phyloP scores from a whole-genome alignment of 2,797 vertebrate genomes.

The Acanthurus tractus region DNA sequence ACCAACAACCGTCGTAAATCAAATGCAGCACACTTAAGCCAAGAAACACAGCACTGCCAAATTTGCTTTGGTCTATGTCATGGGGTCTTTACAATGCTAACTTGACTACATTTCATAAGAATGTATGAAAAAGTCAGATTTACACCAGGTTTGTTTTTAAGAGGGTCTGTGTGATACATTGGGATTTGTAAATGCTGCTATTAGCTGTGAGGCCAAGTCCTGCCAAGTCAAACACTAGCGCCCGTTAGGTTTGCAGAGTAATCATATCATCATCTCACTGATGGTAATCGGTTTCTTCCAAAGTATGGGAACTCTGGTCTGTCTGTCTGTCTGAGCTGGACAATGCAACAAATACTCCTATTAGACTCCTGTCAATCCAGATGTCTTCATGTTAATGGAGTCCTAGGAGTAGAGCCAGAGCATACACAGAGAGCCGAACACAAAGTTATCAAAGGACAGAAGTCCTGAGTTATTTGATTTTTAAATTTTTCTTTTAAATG shows the following conservation, averaged over 20 bases:
- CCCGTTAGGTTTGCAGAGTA: constrained; percentile 58
- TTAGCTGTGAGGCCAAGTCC: constrained; percentile 56
- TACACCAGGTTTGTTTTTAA: constrained; percentile 64
- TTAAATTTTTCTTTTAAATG: not conserved
- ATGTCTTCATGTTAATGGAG: constrained; percentile 49
- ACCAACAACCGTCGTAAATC: constrained; percentile 35
- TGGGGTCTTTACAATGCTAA: constrained; percentile 23
- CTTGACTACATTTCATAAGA: constrained; percentile 29
- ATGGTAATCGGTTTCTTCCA: constrained; percentile 47
- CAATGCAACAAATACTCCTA: constrained; percentile 37
- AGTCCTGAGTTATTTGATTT: not conserved
- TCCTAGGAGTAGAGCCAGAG: constrained; percentile 30
- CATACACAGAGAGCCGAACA: constrained; percentile 1
- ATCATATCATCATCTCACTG: constrained; percentile 69
- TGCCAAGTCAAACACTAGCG: constrained; percentile 74
- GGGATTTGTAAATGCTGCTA: constrained; percentile 59
- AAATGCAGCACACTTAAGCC: constrained; percentile 16
- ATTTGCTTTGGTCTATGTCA: constrained; percentile 35
- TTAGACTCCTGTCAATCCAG: constrained; percentile 35
- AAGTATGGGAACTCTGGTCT: constrained; percentile 29
- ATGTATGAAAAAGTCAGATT: constrained; percentile 45
- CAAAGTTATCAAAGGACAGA: constrained; percentile 8
- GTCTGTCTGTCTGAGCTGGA: constrained; percentile 30
- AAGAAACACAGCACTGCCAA: constrained; percentile 50
- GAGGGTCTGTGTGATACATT: constrained; percentile 45